These are phyloP conservation scores for Alectoris magna DNA, from an alignment of 2,797 vertebrate species.

Conservation along the genomic window DNA sequence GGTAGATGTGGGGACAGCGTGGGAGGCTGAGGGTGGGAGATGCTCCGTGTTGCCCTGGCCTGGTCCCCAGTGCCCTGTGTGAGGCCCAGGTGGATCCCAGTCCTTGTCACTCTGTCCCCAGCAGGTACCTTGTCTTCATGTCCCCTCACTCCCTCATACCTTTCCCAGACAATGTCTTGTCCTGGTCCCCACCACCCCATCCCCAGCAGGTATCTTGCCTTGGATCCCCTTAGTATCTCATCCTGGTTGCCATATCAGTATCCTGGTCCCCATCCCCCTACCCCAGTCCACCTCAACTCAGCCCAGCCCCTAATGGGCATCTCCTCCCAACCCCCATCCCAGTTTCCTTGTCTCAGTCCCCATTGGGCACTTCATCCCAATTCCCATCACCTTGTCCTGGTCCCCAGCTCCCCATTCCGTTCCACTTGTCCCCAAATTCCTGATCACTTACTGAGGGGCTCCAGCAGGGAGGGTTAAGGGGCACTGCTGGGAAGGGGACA, in stretches of 20 bases:
- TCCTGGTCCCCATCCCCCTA: background rate
- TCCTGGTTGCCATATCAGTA: background rate
- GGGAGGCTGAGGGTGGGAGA: background rate
- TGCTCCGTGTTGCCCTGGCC: accelerated
- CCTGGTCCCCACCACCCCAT: background rate
- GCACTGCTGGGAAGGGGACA: background rate
- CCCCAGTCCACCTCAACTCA: background rate
- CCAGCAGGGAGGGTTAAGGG: background rate
- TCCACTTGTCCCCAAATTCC: background rate
- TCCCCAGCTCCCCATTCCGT: background rate
- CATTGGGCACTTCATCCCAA: background rate
- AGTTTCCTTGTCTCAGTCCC: too few relatives aligned
- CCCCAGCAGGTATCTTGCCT: too few relatives aligned
- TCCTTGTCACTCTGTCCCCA: background rate
- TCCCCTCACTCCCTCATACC: too few relatives aligned
- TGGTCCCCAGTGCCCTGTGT: background rate
- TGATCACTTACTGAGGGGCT: accelerated
- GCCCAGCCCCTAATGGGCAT: background rate
- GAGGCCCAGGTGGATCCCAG: background rate
- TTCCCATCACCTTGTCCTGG: background rate
- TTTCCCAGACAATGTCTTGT: background rate
- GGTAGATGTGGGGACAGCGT: accelerated
- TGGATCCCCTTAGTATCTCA: too few relatives aligned
- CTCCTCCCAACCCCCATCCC: background rate
- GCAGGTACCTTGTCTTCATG: accelerated